Conservation (phyloP, 2,113 vertebrate species). For the Mormyrus lacerda region DNA sequence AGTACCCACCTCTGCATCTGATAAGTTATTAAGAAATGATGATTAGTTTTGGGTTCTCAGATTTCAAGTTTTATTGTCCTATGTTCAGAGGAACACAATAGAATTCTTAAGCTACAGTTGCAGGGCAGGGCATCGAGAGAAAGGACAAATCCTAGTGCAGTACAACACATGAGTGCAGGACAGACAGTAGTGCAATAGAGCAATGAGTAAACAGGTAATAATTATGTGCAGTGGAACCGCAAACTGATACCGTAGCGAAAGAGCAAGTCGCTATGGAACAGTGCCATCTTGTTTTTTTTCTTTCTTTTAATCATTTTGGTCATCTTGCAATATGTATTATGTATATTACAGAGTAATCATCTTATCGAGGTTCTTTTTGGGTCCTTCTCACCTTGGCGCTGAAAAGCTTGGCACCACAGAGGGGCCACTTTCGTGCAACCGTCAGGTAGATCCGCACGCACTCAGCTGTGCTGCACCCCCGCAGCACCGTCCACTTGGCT, state of each 20-base stretch:
- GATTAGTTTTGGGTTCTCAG: background rate
- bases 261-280: background rate
- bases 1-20: background rate
- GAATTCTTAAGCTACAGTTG: background rate
- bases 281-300: background rate
- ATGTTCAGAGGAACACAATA: background rate
- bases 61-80: background rate
- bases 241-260: background rate
- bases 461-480: slow-evolving; percentile 69
- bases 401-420: slow-evolving; percentile 80
- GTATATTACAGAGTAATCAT: too few relatives aligned
- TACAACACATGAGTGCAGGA: background rate
- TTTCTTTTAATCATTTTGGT: background rate
- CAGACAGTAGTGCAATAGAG: background rate
- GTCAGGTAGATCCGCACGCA: slow-evolving; percentile 80
- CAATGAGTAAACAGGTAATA: background rate
- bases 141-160: background rate
- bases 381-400: slow-evolving; percentile 65
- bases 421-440: slow-evolving; percentile 76
- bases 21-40: background rate
- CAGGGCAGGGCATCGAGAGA: background rate
- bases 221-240: background rate
- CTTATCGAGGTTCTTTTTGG: background rate
- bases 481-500: slow-evolving; percentile 72
- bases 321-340: background rate